A percentile compares a stretch with the other conserved stretches of the same genome.
phyloP scores from a whole-genome alignment of 2,888 invertebrate species.

The Deladenus siricidicola region DNA sequence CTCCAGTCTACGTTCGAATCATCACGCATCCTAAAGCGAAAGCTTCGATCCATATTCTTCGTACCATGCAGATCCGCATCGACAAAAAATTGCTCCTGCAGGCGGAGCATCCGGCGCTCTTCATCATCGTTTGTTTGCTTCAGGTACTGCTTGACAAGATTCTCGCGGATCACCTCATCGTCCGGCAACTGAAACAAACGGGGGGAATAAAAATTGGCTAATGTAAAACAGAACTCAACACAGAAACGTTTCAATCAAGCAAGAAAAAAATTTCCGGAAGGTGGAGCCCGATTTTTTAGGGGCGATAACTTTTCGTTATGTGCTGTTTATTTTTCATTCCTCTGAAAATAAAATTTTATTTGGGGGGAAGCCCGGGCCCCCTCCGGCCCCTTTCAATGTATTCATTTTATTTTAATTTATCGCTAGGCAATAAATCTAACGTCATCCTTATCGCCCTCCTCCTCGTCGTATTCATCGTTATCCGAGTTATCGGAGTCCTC shows the following conservation, averaged over 20 bases:
- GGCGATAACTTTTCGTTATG: no score
- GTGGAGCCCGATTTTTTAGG: no score
- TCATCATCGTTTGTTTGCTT: slow-evolving; percentile 38
- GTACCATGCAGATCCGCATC: slow-evolving; percentile 16
- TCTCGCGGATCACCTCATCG: slow-evolving; percentile 32
- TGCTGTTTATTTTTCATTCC: no score
- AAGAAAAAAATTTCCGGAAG: no score
- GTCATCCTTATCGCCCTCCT: slow-evolving; percentile 29
- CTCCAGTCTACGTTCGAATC: slow-evolving; percentile 17
- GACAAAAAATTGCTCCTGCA: slow-evolving; percentile 39
- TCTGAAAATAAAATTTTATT: no score
- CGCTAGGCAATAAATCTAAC: not conserved
- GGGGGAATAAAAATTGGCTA: no score
- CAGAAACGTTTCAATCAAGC: no score
- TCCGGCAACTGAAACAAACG: slow-evolving; percentile 30
- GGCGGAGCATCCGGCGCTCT: slow-evolving; percentile 32
- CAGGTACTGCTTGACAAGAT: slow-evolving; percentile 33
- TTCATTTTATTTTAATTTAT: no score
- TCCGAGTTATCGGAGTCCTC: slow-evolving; percentile 30
- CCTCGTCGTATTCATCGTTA: slow-evolving; percentile 23
- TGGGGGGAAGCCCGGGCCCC: no score
- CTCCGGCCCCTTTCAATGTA: no score
- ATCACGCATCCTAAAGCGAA: slow-evolving; percentile 16
- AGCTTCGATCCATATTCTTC: slow-evolving; percentile 9
- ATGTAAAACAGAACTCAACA: no score